A percentile compares a stretch with the other conserved stretches of the same genome.
Conservation (phyloP, 2,888 invertebrate genomes). For the Cybosia mesomella region DNA sequence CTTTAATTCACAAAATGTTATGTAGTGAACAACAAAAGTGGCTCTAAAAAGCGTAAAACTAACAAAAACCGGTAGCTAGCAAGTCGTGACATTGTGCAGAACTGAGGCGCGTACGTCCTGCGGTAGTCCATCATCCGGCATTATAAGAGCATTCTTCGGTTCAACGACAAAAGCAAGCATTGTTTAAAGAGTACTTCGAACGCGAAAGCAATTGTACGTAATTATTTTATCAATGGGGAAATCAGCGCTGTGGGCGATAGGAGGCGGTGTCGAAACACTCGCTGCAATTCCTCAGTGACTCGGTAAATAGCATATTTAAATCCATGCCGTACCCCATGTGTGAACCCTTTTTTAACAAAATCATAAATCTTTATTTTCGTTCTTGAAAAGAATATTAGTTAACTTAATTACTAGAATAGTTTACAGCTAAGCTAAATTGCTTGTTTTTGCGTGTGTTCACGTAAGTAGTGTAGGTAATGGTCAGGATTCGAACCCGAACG, state of each 20-base stretch:
- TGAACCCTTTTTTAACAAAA: slow-evolving; percentile 22
- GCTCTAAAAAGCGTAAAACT: slow-evolving; percentile 14
- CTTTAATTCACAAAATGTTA: slow-evolving; percentile 9
- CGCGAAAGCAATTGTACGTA: slow-evolving; percentile 69
- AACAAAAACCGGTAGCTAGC: slow-evolving; percentile 30
- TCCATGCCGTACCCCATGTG: slow-evolving; percentile 58
- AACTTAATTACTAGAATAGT: too few relatives aligned
- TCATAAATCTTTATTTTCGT: neutral
- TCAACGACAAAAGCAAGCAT: slow-evolving; percentile 80
- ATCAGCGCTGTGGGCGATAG: slow-evolving; percentile 74
- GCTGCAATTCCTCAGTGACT: slow-evolving; percentile 68
- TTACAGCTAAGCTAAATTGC: too few relatives aligned
- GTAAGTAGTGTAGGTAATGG: too few relatives aligned
- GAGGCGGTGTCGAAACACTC: slow-evolving; percentile 68
- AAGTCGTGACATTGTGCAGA: slow-evolving; percentile 42
- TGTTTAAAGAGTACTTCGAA: slow-evolving; percentile 62
- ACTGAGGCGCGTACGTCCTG: slow-evolving; percentile 51
- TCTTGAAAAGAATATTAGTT: too few relatives aligned
- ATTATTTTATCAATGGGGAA: slow-evolving; percentile 81
- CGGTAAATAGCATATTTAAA: slow-evolving; percentile 67
- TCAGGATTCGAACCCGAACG: too few relatives aligned
- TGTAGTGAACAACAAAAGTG: neutral
- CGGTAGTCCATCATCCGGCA: slow-evolving; percentile 57
- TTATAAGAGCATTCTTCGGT: slow-evolving; percentile 68
- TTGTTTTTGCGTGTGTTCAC: too few relatives aligned